phyloP scores from a whole-genome alignment of 1,140 invertebrate genomes.

The Tetramorium alpestre region DNA sequence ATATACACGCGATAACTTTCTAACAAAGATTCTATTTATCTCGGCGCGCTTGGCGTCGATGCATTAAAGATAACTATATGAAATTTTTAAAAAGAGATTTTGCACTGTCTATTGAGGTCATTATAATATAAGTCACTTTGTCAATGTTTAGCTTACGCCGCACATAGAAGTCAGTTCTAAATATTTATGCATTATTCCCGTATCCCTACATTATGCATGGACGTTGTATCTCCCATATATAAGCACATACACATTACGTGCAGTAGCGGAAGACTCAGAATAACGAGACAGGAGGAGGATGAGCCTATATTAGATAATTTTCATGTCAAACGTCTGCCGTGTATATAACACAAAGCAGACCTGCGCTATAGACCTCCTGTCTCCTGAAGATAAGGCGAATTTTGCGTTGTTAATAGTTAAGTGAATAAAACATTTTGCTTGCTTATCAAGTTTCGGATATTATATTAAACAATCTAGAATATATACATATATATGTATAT shows the following conservation, averaged over 20 bases:
- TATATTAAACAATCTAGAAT: conserved; percentile 13
- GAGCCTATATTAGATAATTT: conserved; percentile 59
- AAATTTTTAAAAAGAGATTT: neutral
- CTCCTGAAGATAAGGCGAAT: conserved; percentile 49
- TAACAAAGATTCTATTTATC: neutral
- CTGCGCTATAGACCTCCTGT: conserved; percentile 21
- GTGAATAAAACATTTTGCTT: conserved; percentile 54
- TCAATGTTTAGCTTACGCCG: conserved; percentile 15
- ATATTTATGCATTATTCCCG: conserved; percentile 38
- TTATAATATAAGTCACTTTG: conserved; percentile 29
- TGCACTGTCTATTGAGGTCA: neutral
- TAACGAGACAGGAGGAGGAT: conserved; percentile 46
- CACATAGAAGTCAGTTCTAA: conserved; percentile 25
- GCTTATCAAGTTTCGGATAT: neutral
- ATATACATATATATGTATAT: too few species aligned
- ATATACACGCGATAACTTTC: neutral
- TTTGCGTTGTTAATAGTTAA: conserved; percentile 48
- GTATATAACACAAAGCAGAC: conserved; percentile 43
- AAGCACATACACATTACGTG: conserved; percentile 29
- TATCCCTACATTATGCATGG: conserved; percentile 50
- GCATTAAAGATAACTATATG: neutral
- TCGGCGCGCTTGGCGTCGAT: neutral
- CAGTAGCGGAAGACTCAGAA: conserved; percentile 36
- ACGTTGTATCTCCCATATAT: conserved; percentile 25
- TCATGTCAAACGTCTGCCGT: conserved; percentile 51